Evolutionary conservation across 2,113 vertebrate species (phyloP), one percentile per base, ranked within the genome.

Genomic region (Thinocorus orbignyianus): DNA sequence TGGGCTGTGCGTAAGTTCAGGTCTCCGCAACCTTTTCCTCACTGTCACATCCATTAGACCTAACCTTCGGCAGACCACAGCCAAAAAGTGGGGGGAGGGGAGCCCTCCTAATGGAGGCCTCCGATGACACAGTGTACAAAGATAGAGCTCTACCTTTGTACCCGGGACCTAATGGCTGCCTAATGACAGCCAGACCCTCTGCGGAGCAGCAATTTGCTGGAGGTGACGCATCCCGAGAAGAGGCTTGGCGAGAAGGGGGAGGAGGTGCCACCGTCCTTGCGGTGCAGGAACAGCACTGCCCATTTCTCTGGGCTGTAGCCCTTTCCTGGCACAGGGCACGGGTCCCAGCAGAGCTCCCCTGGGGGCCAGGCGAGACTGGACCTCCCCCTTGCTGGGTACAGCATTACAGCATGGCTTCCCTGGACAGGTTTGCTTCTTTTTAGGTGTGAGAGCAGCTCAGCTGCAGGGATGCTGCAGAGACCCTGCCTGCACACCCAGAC

Each of bases 341-440:
- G 5, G 7, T 48, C 71, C 88, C 0, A 4, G 66, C 54, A 72
- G 4, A 51, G 44, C 80, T 61, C 76, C 4, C 10, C 42, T 4
- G 1, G 55, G 52, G 55, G 8, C 10, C 3, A 1, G 24, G 18
- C 3, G 7, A 55, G 41, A 39, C 62, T 35, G 52, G 3, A 3
- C 20, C 28, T 17, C 46, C 69, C 54, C 69, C 54, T 44, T 30
- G 46, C 46, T 19, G 31, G 19, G 25, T 44, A 35, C 61, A 10
- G 41, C 65, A 9, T 30, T 20, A 17, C 31, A 11, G 48, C 52
- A 1, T 0, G 31, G 35, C 41, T 66, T 35, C 33, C 84, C 49
- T 1, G 1, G 6, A 5, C 7, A 9, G 52, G 8, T 8, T 1
- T 2, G 44, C 12, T 22, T 2, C 9, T 3, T 22, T 60, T 20